Evolutionary conservation across 2,888 invertebrate species (phyloP), one percentile per base, ranked within the genome.

Genomic region (Apotomis capreana): DNA sequence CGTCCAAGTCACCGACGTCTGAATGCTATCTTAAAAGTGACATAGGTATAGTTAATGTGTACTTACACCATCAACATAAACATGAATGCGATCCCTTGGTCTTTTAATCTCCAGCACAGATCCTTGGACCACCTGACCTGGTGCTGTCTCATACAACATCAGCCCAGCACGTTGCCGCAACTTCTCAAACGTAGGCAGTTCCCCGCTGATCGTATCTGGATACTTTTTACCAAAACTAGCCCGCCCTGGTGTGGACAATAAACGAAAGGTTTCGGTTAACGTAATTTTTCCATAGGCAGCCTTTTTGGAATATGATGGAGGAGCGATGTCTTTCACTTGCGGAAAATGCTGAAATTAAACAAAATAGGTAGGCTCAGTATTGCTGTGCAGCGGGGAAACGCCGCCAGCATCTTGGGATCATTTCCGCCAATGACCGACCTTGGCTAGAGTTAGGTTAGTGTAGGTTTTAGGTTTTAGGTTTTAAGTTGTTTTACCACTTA

Each of bases 51-150:
- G 26, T 26, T 26, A 49, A 6, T 49, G 3, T 49, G 64, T 71
- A 88, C 89, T 82, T 88, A 95, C 95, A 70, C 89, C 89, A 83
- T 96, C 94, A 5, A 97, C 86, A 80, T 94, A 95, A 13, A 97
- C 95, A 76, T 95, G 94, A 0, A 95, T 95, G 76, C 96, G 90
- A 85, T 97, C 97, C 36, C 95, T 92, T 10, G 97, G 90, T 46
- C 93, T 91, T 1, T 85, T 81, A 5, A 96, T 92, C 15, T 87
- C 83, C 3, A 97, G 87, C 26, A 92, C 73, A 44, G 55, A n/a
- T 9, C 65, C 65, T 82, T 93, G 78, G 10, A 78, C 72, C 80
- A 77, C 60, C 67, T 79, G 80, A 74, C 76, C 68, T 70, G 96
- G 75, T 5, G 71, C 81, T 0, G 95, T 95, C 82, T 95, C 95